Percentiles rank a stretch among this genome's conserved stretches.
Conservation (phyloP, 2,888 invertebrate genomes). For the Xestia sexstrigata region DNA sequence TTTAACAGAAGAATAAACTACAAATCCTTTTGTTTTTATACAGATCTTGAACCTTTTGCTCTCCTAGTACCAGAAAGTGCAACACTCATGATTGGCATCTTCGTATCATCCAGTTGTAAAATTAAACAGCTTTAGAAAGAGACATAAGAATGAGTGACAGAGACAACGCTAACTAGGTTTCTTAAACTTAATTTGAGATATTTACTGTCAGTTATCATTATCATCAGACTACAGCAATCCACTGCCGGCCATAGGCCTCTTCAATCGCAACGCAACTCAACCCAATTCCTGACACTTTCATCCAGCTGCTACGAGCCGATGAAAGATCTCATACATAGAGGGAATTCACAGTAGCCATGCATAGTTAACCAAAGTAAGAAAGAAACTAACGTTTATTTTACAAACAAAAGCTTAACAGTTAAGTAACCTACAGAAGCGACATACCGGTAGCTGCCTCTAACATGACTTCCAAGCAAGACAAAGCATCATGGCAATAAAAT, state of each 20-base stretch:
- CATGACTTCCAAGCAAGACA: conserved; percentile 43
- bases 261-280: background rate
- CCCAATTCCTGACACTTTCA: background rate
- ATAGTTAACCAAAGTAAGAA: background rate
- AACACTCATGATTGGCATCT: no score
- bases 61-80: conserved; percentile 8
- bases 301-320: background rate
- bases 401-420: conserved; percentile 10
- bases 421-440: conserved; percentile 15
- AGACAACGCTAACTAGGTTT: background rate
- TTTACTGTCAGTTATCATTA: background rate
- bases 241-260: background rate
- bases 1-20: no score
- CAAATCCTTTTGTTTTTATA: background rate
- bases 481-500: conserved; percentile 51
- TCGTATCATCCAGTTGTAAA: no score
- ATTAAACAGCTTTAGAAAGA: background rate
- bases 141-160: background rate
- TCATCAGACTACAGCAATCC: background rate
- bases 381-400: conserved; percentile 9
- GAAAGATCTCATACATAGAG: background rate
- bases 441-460: conserved; percentile 41
- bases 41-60: background rate
- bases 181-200: background rate
- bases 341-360: background rate